These are phyloP conservation scores for Cryptocheilus praepositus DNA, from an alignment of 2,888 invertebrate species.

Conservation along the genomic window DNA sequence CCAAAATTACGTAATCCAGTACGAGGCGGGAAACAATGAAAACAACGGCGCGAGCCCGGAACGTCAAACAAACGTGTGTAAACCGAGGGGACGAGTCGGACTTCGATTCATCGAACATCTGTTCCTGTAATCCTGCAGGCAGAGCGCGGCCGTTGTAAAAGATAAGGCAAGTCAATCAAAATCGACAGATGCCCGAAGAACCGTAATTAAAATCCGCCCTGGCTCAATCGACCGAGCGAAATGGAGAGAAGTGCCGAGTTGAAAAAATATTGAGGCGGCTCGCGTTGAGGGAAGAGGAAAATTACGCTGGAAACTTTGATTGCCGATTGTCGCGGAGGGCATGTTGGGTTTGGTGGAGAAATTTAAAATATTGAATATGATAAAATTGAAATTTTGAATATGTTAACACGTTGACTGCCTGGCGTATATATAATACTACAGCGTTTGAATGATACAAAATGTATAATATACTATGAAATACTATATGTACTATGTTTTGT, in stretches of 20 bases:
- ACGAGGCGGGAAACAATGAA: slow-evolving; percentile 59
- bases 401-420: too few relatives aligned
- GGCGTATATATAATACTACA: too few relatives aligned
- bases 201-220: slow-evolving; percentile 22
- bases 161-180: slow-evolving; percentile 39
- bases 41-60: slow-evolving; percentile 57
- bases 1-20: slow-evolving; percentile 65
- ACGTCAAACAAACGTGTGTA: slow-evolving; percentile 65
- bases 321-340: too few relatives aligned
- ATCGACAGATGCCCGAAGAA: slow-evolving; percentile 34
- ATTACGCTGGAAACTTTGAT: too few relatives aligned
- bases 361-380: too few relatives aligned
- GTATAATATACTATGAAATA: too few relatives aligned
- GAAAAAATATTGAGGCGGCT: too few relatives aligned
- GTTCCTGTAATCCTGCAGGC: slow-evolving; percentile 53
- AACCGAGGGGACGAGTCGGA: slow-evolving; percentile 48
- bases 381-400: too few relatives aligned
- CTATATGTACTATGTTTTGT: too few relatives aligned
- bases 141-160: slow-evolving; percentile 4
- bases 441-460: too few relatives aligned
- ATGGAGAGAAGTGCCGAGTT: neutral
- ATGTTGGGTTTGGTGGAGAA: too few relatives aligned
- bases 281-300: too few relatives aligned
- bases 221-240: neutral
- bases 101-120: slow-evolving; percentile 63